Evolutionary conservation across 2,113 vertebrate genomes (phyloP).

Genomic region (Paramormyrops kingsleyae): DNA sequence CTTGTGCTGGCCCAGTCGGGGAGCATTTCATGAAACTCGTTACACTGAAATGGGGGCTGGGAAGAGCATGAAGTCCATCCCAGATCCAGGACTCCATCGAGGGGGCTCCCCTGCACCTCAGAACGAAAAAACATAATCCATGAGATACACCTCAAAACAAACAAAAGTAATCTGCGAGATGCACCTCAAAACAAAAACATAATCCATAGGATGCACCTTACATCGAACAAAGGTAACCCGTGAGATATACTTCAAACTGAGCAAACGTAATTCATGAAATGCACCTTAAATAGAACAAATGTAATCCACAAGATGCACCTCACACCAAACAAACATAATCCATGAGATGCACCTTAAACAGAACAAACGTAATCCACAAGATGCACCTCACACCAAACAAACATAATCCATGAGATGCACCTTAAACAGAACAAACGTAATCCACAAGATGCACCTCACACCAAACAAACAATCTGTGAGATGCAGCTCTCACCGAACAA

Average conservation of each 20-base stretch:
- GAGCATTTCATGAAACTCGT: constrained; percentile 20
- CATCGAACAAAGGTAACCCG: neutral
- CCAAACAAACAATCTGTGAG: neutral
- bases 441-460: neutral
- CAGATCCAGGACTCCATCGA: neutral
- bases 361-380: too few species aligned
- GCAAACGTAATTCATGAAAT: neutral
- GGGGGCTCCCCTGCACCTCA: neutral
- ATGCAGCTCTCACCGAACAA: neutral
- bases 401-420: too few species aligned
- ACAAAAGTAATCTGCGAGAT: neutral
- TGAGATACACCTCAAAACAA: neutral
- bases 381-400: too few species aligned
- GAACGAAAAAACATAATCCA: neutral
- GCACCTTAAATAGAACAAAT: neutral
- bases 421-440: too few species aligned
- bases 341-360: neutral
- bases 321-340: neutral
- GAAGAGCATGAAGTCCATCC: neutral
- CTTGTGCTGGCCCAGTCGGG: constrained; percentile 15
- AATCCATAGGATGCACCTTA: neutral
- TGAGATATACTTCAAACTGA: neutral
- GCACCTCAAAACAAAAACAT: neutral
- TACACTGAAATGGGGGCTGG: neutral
- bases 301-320: neutral